Conservation (phyloP, 2,888 invertebrate species). For the Fabriciana adippe region DNA sequence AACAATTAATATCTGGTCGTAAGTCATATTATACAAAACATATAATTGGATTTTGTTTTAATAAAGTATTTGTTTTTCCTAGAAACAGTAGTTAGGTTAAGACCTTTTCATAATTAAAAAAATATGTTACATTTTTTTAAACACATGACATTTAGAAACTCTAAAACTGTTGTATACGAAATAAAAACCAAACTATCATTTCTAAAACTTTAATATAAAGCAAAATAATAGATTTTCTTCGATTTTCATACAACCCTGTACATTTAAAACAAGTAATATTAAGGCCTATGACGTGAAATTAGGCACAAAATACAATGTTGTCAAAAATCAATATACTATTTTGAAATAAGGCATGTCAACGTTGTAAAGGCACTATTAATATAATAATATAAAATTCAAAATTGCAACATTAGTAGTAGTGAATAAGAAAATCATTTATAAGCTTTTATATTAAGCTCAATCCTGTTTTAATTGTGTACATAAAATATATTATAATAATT, state of each 20-base stretch:
- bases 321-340: slow-evolving; percentile 1
- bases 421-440: slow-evolving; percentile 13
- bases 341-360: slow-evolving; percentile 29
- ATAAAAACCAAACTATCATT: neutral
- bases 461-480: neutral
- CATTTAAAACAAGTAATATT: neutral
- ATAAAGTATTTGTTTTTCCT: too few relatives aligned
- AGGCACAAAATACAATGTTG: neutral
- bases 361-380: slow-evolving; percentile 30
- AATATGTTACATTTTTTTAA: too few relatives aligned
- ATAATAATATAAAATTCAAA: slow-evolving; percentile 16
- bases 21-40: too few relatives aligned
- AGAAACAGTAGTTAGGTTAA: too few relatives aligned
- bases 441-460: slow-evolving; percentile 8
- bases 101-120: too few relatives aligned
- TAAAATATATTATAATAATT: neutral
- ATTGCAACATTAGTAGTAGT: slow-evolving; percentile 16
- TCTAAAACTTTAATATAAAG: slow-evolving; percentile 2
- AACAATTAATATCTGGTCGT: too few relatives aligned
- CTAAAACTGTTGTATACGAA: too few relatives aligned
- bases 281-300: neutral
- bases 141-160: too few relatives aligned
- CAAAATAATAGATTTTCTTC: neutral
- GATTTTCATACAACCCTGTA: slow-evolving; percentile 9
- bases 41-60: too few relatives aligned